These are phyloP conservation scores for Catagonus wagneri DNA, from an alignment of 2,113 vertebrate species.

Conservation along the genomic window DNA sequence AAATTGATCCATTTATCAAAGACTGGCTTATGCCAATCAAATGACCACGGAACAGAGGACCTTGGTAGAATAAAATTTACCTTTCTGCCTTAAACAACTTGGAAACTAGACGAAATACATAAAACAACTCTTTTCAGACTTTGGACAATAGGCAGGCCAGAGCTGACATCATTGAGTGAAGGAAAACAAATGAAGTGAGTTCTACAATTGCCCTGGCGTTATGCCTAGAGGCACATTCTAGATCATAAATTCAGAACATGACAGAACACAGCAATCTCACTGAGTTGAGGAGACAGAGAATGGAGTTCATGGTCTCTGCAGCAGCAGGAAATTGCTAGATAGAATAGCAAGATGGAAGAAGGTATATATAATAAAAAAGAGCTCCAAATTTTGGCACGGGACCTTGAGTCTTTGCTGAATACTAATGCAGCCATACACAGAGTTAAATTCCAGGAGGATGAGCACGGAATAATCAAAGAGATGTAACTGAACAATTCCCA, in stretches of 20 bases:
- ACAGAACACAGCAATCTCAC: neutral
- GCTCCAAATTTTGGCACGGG: neutral
- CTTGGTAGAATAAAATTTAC: neutral
- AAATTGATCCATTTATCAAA: neutral
- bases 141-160: neutral
- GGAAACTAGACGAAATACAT: slow-evolving; percentile 29
- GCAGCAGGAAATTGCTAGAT: neutral
- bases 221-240: neutral
- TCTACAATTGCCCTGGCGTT: neutral
- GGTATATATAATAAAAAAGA: neutral
- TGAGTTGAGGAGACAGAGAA: neutral
- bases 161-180: neutral
- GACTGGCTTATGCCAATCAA: neutral
- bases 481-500: slow-evolving; percentile 2
- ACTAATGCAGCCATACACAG: neutral
- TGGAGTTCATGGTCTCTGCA: neutral
- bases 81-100: neutral
- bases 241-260: neutral
- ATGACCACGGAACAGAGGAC: neutral
- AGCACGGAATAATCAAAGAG: neutral
- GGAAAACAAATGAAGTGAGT: neutral
- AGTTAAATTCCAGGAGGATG: neutral
- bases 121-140: neutral
- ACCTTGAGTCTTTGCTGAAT: neutral
- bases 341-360: neutral